A percentile compares a stretch with the other conserved stretches of the same genome.
These are phyloP conservation scores for Urocitellus parryii DNA, from an alignment of 2,113 vertebrate genomes.

Conservation along the genomic window DNA sequence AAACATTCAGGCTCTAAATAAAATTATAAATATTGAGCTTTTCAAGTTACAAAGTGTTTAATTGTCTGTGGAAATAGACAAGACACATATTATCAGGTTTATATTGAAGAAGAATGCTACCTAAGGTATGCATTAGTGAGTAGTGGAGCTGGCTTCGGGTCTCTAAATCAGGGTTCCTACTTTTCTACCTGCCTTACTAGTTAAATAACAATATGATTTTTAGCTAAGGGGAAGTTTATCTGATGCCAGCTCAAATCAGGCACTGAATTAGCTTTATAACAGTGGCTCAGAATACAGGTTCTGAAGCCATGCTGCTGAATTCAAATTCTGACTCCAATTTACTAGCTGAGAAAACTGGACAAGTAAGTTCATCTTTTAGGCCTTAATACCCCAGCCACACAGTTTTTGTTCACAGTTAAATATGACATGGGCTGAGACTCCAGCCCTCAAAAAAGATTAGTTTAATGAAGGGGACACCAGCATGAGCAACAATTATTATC, in stretches of 20 bases:
- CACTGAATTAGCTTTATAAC: not conserved
- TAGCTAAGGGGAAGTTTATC: not conserved
- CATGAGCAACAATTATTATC: not conserved
- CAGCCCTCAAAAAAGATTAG: not conserved
- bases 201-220: not conserved
- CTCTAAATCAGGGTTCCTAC: not conserved
- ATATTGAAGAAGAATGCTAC: not conserved
- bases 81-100: not conserved
- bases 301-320: not conserved
- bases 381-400: not conserved
- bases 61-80: not conserved
- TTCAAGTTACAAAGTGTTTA: not conserved
- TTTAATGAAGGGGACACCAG: not conserved
- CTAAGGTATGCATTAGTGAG: not conserved
- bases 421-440: not conserved
- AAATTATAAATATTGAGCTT: not conserved
- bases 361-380: not conserved
- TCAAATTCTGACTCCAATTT: constrained; percentile 1
- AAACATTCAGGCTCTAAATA: constrained; percentile 26
- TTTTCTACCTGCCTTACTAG: not conserved
- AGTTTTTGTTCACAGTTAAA: not conserved
- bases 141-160: not conserved
- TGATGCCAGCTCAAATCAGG: not conserved
- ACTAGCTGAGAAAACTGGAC: not conserved
- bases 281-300: not conserved